Conservation (phyloP, 2,113 vertebrate species). For the Tupaia tana region DNA sequence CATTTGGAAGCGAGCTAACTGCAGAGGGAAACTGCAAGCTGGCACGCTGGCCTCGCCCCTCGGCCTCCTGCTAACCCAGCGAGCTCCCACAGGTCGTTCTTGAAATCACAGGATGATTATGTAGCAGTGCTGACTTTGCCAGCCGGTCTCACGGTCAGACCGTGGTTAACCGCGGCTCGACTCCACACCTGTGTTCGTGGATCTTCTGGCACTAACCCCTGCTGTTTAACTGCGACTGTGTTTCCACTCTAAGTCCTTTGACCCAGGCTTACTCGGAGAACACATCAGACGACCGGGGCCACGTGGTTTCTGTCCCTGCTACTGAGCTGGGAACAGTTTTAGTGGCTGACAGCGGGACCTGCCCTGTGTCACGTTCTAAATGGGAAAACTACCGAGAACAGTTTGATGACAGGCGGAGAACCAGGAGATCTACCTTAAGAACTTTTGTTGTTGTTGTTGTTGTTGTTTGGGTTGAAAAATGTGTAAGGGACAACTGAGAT, state of each 20-base stretch:
- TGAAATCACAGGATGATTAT: slow-evolving; percentile 73
- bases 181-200: slow-evolving; percentile 20
- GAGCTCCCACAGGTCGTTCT: slow-evolving; percentile 75
- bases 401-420: slow-evolving; percentile 6
- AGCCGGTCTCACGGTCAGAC: slow-evolving; percentile 50
- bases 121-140: slow-evolving; percentile 59
- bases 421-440: not conserved
- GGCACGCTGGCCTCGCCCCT: slow-evolving; percentile 28
- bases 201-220: not conserved
- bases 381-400: not conserved
- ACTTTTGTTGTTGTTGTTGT: not conserved
- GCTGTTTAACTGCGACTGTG: not conserved
- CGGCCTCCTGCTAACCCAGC: slow-evolving; percentile 64
- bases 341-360: not conserved
- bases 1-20: slow-evolving; percentile 53
- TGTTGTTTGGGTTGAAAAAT: not conserved
- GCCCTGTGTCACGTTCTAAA: not conserved
- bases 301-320: not conserved
- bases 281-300: not conserved
- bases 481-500: not conserved
- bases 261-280: not conserved
- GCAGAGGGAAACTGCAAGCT: slow-evolving; percentile 73
- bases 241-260: not conserved
- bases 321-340: not conserved
- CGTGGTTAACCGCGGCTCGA: slow-evolving; percentile 44